Evolutionary conservation across 2,888 invertebrate species (phyloP).

Genomic region (Hermaeophaga mercurialis): DNA sequence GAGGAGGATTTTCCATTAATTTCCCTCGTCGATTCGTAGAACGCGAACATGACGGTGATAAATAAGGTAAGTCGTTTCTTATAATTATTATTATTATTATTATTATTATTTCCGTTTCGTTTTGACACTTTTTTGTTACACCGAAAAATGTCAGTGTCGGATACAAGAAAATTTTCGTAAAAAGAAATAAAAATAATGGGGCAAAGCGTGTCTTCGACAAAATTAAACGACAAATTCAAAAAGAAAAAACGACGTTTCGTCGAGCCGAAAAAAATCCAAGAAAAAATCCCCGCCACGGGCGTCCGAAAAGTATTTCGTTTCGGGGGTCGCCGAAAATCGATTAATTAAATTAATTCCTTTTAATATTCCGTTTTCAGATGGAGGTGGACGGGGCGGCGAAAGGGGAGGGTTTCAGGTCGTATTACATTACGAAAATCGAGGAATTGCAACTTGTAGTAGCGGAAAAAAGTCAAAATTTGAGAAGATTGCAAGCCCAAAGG

Average conservation of each 20-base stretch:
- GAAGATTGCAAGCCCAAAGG: constrained; percentile 95
- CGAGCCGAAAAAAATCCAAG: no score
- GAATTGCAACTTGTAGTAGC: constrained; percentile 94
- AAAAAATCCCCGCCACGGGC: no score
- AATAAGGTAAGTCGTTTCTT: constrained; percentile 45
- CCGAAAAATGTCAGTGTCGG: no score
- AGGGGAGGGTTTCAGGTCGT: constrained; percentile 91
- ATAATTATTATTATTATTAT: no score
- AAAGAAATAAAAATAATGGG: no score
- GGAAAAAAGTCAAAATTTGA: constrained; percentile 96
- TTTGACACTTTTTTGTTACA: constrained; percentile 27
- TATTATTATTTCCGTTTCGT: no score
- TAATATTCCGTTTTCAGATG: constrained; percentile 62
- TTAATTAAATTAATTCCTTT: constrained; percentile 2
- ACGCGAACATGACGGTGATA: constrained; percentile 41
- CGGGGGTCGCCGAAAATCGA: neutral
- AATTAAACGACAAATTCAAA: constrained; percentile 28
- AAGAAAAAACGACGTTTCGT: constrained; percentile 20
- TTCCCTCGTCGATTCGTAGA: constrained; percentile 3
- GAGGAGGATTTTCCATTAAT: constrained; percentile 1
- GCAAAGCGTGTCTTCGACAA: constrained; percentile 35
- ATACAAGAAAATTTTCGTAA: constrained; percentile 33
- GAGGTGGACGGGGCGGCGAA: constrained; percentile 72
- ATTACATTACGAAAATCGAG: constrained; percentile 98
- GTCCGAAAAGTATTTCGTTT: no score